phyloP scores from a whole-genome alignment of 2,888 invertebrate species.

The Hypercompe scribonia region DNA sequence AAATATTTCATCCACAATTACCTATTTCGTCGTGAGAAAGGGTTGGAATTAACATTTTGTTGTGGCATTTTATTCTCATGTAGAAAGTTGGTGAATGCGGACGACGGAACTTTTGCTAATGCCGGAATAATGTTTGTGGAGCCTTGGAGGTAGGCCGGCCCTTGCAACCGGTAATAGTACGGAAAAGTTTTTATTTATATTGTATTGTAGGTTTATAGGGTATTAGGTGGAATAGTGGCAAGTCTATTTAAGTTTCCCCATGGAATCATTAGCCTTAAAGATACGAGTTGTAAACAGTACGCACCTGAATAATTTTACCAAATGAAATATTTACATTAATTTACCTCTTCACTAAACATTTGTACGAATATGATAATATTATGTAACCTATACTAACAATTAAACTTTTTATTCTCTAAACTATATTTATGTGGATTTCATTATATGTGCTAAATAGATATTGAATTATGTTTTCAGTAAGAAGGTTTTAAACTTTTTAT shows the following conservation, averaged over 20 bases:
- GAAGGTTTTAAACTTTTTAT: too few species aligned
- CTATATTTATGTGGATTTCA: background rate
- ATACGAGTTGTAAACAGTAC: background rate
- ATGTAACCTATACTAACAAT: too few species aligned
- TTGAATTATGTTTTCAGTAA: too few species aligned
- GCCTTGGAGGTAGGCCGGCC: slow-evolving; percentile 47
- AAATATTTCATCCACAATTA: slow-evolving; percentile 57
- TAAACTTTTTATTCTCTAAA: too few species aligned
- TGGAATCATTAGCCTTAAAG: slow-evolving; percentile 48
- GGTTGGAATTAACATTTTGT: slow-evolving; percentile 74
- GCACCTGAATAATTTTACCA: background rate
- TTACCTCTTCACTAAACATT: background rate
- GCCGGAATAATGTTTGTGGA: slow-evolving; percentile 71
- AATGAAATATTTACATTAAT: slow-evolving; percentile 1
- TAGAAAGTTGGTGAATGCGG: slow-evolving; percentile 67
- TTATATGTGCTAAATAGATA: background rate
- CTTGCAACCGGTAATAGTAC: slow-evolving; percentile 52
- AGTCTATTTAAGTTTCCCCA: slow-evolving; percentile 44
- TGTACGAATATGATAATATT: background rate
- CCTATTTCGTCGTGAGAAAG: slow-evolving; percentile 63
- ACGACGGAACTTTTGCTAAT: slow-evolving; percentile 74
- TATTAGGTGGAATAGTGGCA: slow-evolving; percentile 41
- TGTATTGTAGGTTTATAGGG: slow-evolving; percentile 55
- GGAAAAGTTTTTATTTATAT: slow-evolving; percentile 59
- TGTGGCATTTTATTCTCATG: slow-evolving; percentile 68